phyloP scores from a whole-genome alignment of 2,797 vertebrate species.

The Percopsis omiscomaycus region DNA sequence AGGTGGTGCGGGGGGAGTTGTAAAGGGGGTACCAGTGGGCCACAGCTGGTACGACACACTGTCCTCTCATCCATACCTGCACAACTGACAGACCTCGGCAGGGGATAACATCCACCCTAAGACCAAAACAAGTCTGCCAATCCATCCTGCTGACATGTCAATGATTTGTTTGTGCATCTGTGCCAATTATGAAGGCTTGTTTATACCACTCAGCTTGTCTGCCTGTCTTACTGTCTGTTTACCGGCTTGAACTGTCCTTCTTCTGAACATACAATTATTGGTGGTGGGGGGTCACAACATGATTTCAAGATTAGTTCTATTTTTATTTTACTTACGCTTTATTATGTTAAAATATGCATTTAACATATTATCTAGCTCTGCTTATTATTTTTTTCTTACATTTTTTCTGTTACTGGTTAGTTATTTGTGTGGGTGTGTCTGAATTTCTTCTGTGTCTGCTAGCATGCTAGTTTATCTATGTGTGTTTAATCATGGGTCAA shows the following conservation, averaged over 20 bases:
- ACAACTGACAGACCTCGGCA: constrained; percentile 51
- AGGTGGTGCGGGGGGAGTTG: constrained; percentile 65
- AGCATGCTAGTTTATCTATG: too few species aligned
- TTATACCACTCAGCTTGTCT: neutral
- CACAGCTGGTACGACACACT: constrained; percentile 80
- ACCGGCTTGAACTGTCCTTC: neutral
- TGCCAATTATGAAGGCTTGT: too few species aligned
- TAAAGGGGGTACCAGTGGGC: constrained; percentile 74
- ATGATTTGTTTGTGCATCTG: constrained; percentile 20
- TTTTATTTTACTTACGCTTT: too few species aligned
- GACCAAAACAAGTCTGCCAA: neutral
- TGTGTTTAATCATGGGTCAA: too few species aligned
- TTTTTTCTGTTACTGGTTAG: too few species aligned
- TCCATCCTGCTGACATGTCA: constrained; percentile 11
- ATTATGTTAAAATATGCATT: too few species aligned
- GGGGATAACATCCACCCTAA: constrained; percentile 30
- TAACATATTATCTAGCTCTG: too few species aligned
- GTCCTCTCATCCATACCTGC: constrained; percentile 64
- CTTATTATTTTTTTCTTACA: too few species aligned
- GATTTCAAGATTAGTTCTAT: too few species aligned
- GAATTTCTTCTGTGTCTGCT: too few species aligned
- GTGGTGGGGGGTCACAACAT: too few species aligned
- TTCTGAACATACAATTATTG: neutral
- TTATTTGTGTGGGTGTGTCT: too few species aligned
- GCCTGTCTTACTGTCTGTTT: neutral